Evolutionary conservation across 2,113 vertebrate genomes (phyloP), one percentile per base, ranked within the genome.

Genomic region (Percopsis transmontana): DNA sequence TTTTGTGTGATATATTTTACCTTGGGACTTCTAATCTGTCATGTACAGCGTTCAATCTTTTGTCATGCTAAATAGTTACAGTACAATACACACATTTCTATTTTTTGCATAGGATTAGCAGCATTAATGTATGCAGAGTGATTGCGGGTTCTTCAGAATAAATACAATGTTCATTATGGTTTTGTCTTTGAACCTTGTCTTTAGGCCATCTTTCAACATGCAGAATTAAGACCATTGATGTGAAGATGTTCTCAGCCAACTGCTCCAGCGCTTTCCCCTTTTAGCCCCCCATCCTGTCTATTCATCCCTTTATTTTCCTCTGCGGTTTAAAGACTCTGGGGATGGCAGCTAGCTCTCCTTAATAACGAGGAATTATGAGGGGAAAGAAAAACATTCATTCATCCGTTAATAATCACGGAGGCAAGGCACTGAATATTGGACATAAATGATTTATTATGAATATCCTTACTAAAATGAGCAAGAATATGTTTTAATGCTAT

Each of bases 381-480:
- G 19, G 70, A 77, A 61, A 69, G 20, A 50, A 38, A 56, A 19
- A 51, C 56, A 15, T 65, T 42, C 9, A 66, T 59, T 14, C n/a
- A 64, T 65, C 24, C 67, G 76, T 67, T 64, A 58, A 24, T 33
- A 72, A 70, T 14, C 5, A 33, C 15, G 1, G 24, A 2, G 15
- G 6, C 13, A 4, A 39, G 16, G 18, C 27, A 39, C 55, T 73
- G 6, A 24, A 69, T 61, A 56, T 58, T 5, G 16, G 18, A 10
- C 38, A 39, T 19, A 41, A 41, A 45, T 57, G 58, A 80, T 88
- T 88, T 84, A 86, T 85, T 87, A 80, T 65, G 64, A 79, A 81
- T 50, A 66, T 24, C 68, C 70, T 70, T 53, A 48, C 39, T 72
- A 74, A 66, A 77, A 19, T 70, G 56, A 24, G 20, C 72, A 72